Evolutionary conservation across 2,113 vertebrate genomes (phyloP).

Genomic region (Bufo bufo): DNA sequence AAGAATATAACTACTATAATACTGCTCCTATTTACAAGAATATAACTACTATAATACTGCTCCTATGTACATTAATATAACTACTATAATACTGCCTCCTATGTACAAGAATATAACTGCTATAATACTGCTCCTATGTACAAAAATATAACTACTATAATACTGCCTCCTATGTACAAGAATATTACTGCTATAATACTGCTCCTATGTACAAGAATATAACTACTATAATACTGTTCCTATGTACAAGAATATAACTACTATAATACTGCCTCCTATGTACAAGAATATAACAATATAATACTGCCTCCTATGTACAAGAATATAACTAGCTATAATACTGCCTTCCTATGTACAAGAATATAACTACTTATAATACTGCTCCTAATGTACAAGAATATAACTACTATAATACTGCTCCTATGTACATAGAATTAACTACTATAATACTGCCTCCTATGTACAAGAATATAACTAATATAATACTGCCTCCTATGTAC

Average conservation of each 20-base stretch:
- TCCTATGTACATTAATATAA: neutral
- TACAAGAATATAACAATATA: slow-evolving; percentile 8
- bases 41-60: slow-evolving; percentile 15
- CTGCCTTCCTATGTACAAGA: neutral
- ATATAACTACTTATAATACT: slow-evolving; percentile 6
- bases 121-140: neutral
- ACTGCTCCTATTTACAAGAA: slow-evolving; percentile 4
- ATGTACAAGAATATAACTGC: neutral
- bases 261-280: neutral
- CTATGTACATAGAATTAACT: neutral
- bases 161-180: neutral
- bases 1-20: slow-evolving; percentile 24
- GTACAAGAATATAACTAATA: slow-evolving; percentile 10
- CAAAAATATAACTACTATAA: neutral
- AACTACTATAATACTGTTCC: neutral
- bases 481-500: slow-evolving; percentile 1
- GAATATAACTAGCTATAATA: slow-evolving; percentile 2
- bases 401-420: neutral
- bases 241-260: slow-evolving; percentile 6
- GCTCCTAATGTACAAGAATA: neutral
- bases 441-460: slow-evolving; percentile 1
- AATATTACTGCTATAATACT: no score
- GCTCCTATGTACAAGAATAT: neutral
- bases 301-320: neutral
- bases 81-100: slow-evolving; percentile 1